Percentiles rank a stretch among this genome's conserved stretches.
phyloP scores from a whole-genome alignment of 1,140 invertebrate species.

The Brachionus koreanus region DNA sequence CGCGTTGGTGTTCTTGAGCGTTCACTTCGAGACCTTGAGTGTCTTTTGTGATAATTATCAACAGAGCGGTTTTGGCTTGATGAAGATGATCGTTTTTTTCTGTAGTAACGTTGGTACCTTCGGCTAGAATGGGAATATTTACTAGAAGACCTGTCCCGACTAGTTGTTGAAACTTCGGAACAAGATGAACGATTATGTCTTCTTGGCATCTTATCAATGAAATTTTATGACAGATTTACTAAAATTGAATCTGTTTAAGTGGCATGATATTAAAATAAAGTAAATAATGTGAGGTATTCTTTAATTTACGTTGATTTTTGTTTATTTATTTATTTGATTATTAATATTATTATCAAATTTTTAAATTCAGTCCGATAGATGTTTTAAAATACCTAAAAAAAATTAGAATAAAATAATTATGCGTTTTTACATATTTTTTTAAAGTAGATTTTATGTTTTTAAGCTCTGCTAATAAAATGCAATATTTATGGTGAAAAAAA shows the following conservation, averaged over 20 bases:
- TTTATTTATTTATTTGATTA: background rate
- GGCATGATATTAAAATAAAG: background rate
- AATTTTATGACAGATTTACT: background rate
- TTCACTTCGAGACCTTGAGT: conserved; percentile 8
- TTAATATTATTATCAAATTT: background rate
- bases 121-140: background rate
- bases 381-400: background rate
- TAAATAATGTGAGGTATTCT: background rate
- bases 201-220: background rate
- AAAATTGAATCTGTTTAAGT: conserved; percentile 6
- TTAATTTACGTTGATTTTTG: background rate
- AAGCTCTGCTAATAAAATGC: background rate
- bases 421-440: background rate
- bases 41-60: background rate
- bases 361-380: background rate
- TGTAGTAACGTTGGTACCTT: background rate
- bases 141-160: background rate
- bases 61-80: background rate
- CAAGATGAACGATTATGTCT: conserved; percentile 31
- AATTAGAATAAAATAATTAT: conserved; percentile 22
- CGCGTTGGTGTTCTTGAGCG: background rate
- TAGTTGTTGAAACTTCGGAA: conserved; percentile 9
- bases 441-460: background rate
- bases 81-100: background rate
- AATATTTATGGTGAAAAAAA: background rate